Conservation (phyloP, 2,113 vertebrate genomes). For the Cyanoderma ruficeps region DNA sequence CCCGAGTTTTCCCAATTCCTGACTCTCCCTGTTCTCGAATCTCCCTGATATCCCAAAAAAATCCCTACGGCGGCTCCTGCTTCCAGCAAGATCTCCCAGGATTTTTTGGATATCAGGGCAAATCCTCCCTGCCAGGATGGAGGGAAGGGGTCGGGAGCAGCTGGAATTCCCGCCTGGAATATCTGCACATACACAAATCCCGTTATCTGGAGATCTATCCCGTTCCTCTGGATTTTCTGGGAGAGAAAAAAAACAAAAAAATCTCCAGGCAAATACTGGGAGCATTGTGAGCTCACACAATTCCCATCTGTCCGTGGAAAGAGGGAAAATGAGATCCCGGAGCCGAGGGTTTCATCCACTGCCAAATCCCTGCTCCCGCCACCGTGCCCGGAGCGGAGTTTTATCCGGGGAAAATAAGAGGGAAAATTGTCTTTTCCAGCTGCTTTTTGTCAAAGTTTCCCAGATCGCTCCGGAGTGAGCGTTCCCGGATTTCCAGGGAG, state of each 20-base stretch:
- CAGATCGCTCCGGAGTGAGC: not conserved
- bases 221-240: not conserved
- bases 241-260: not conserved
- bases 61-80: not conserved
- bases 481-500: not conserved
- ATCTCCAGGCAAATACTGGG: not conserved
- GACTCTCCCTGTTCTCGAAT: too few relatives aligned
- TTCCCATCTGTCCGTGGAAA: constrained; percentile 56
- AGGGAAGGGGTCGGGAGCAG: not conserved
- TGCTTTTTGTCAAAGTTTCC: constrained; percentile 24
- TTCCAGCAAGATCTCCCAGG: not conserved
- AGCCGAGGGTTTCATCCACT: not conserved
- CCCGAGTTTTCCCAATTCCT: not conserved
- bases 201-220: not conserved
- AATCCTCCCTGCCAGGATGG: not conserved
- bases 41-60: not conserved
- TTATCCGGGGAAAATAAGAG: not conserved
- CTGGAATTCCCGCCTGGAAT: not conserved
- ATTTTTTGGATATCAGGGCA: not conserved
- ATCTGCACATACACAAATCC: not conserved
- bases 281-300: not conserved
- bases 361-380: constrained; percentile 26
- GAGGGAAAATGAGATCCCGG: constrained; percentile 1
- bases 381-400: not conserved
- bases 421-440: constrained; percentile 49